Evolutionary conservation across 2,113 vertebrate species (phyloP), one percentile per base, ranked within the genome.

Genomic region (Tachysurus vachellii): DNA sequence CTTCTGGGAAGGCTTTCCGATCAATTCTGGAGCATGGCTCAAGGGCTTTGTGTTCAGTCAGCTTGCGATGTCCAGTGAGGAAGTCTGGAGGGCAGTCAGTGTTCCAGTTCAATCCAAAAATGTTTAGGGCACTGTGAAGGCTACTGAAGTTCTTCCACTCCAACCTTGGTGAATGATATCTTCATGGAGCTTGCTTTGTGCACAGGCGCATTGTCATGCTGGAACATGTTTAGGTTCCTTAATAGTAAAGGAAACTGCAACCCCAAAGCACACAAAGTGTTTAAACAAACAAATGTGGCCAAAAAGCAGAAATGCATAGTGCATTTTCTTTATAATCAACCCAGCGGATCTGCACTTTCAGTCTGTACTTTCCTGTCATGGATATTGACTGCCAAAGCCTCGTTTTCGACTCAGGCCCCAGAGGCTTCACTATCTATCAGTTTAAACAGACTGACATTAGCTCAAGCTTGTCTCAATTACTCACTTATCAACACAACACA

Each of bases 381-480:
- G 76, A 28, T 28, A 50, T 13, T 16, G 2, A 14, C 23, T 13
- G 50, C 6, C 26, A 9, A 54, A 57, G n/a, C 19, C 53, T 57
- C 10, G 23, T 80, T 80, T 80, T 31, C 28, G 0, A 57, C 53
- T 19, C 2, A 31, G 16, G 3, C 19, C 53, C 53, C n/a, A 2
- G 2, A 36, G 54, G 28, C 54, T 57, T 28, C 21, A 21, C 54
- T 17, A 5, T n/a, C 12, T 62, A 28, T 82, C 80, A 47, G 80
- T 21, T 57, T 61, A 81, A 81, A 42, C 19, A 56, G 28, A 28
- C 56, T 82, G 36, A 53, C 77, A 85, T 89, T 87, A 89, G 57
- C 75, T 76, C 9, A 28, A 75, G 88, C 83, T 85, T 80, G 56
- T 56, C 83, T 86, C 88, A 89, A 89, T 89, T 77, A 84, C 13